A percentile compares a stretch with the other conserved stretches of the same genome.
These are phyloP conservation scores for Hoplostethus mediterraneus DNA, from an alignment of 2,797 vertebrate species.

Conservation along the genomic window DNA sequence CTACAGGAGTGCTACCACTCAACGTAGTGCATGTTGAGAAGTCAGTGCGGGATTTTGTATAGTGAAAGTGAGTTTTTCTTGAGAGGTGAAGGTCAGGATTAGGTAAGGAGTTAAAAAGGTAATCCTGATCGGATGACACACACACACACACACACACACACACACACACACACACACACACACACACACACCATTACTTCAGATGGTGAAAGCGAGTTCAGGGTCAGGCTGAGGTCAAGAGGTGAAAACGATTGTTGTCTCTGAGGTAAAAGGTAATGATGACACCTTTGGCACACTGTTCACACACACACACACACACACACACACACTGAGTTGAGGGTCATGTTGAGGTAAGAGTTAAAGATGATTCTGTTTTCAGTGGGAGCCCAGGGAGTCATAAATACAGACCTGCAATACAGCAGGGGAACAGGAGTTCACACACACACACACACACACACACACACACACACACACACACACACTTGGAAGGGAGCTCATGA, in stretches of 20 bases:
- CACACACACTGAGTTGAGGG: constrained; percentile 24
- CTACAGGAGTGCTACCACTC: too few species aligned
- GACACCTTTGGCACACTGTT: constrained; percentile 43
- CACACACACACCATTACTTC: constrained; percentile 6
- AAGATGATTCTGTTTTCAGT: constrained; percentile 73
- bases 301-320: constrained; percentile 5
- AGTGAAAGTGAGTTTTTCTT: constrained; percentile 45
- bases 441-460: neutral
- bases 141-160: constrained; percentile 34
- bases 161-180: constrained; percentile 37
- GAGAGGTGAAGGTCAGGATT: constrained; percentile 64
- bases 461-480: constrained; percentile 5
- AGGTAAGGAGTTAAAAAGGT: constrained; percentile 61
- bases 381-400: constrained; percentile 66
- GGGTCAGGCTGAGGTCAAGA: constrained; percentile 52
- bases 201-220: constrained; percentile 13
- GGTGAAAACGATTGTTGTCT: constrained; percentile 54
- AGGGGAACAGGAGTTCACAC: constrained; percentile 43
- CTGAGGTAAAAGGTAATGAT: constrained; percentile 70
- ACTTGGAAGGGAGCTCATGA: neutral
- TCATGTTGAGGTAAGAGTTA: constrained; percentile 66
- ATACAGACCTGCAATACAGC: constrained; percentile 65
- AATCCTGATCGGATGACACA: constrained; percentile 44
- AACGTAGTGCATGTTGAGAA: too few species aligned
- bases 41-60: constrained; percentile 70